These are phyloP conservation scores for Gnathonemus echidnorhynchus DNA, from an alignment of 2,113 vertebrate genomes.

Conservation along the genomic window DNA sequence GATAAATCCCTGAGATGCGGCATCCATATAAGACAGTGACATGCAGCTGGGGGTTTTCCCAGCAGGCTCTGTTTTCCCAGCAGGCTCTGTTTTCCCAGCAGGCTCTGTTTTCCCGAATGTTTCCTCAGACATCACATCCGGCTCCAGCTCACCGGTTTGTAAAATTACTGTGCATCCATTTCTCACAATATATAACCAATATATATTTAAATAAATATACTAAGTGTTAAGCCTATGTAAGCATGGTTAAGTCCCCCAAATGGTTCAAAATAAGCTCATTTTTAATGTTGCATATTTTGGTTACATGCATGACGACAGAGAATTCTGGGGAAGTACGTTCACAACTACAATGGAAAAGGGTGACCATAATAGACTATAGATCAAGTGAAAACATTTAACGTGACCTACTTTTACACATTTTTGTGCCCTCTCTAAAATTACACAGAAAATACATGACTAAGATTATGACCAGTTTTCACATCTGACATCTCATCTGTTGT, in stretches of 20 bases:
- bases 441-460: background rate
- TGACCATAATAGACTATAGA: background rate
- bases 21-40: background rate
- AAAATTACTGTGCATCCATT: background rate
- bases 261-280: background rate
- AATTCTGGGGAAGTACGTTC: conserved; percentile 4
- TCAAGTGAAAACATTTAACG: conserved; percentile 16
- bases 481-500: conserved; percentile 5
- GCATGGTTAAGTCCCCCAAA: background rate
- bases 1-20: background rate
- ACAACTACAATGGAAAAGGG: conserved; percentile 23
- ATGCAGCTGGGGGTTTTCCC: background rate
- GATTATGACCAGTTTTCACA: conserved; percentile 10
- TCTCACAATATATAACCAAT: background rate
- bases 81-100: background rate
- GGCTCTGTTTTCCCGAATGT: background rate
- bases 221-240: background rate
- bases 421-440: no score
- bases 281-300: background rate
- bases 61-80: no score
- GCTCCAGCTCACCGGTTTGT: background rate
- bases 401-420: background rate
- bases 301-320: conserved; percentile 26
- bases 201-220: background rate
- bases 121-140: background rate